phyloP scores from a whole-genome alignment of 1,140 invertebrate genomes.

The Amyelois transitella region DNA sequence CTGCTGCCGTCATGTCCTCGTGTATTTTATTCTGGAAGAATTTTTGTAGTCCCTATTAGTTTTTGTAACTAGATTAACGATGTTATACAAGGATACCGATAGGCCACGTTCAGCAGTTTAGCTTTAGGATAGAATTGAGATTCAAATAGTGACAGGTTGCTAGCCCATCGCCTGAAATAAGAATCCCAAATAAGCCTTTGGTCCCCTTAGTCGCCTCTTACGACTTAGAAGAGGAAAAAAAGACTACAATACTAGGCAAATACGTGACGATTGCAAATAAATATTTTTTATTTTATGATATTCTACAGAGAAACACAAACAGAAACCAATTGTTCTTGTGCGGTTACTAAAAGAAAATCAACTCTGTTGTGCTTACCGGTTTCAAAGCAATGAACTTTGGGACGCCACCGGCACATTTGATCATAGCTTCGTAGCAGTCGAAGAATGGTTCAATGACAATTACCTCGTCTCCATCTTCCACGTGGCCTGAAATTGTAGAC shows the following conservation, averaged over 20 bases:
- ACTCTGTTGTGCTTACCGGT: conserved; percentile 76
- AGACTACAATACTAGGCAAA: no score
- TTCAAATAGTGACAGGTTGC: no score
- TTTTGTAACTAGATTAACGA: not conserved
- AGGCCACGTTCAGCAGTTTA: not conserved
- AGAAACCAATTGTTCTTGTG: no score
- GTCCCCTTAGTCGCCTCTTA: no score
- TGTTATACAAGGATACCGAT: not conserved
- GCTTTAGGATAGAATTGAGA: no score
- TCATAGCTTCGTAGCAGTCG: conserved; percentile 98
- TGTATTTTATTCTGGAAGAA: conserved; percentile 41
- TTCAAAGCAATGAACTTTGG: conserved; percentile 92
- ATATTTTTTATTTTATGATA: no score
- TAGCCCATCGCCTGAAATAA: no score
- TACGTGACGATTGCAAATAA: no score
- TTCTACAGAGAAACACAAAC: no score
- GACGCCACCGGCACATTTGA: conserved; percentile 88
- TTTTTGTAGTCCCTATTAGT: not conserved
- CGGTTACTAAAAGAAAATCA: not conserved
- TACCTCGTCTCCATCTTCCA: conserved; percentile 91
- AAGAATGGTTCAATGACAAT: conserved; percentile 99
- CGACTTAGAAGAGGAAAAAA: no score
- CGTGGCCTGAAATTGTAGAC: conserved; percentile 81
- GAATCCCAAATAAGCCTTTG: no score
- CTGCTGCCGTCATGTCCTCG: conserved; percentile 78